A percentile compares a stretch with the other conserved stretches of the same genome.
Conservation (phyloP, 1,140 invertebrate species). For the Drosophila littoralis region DNA sequence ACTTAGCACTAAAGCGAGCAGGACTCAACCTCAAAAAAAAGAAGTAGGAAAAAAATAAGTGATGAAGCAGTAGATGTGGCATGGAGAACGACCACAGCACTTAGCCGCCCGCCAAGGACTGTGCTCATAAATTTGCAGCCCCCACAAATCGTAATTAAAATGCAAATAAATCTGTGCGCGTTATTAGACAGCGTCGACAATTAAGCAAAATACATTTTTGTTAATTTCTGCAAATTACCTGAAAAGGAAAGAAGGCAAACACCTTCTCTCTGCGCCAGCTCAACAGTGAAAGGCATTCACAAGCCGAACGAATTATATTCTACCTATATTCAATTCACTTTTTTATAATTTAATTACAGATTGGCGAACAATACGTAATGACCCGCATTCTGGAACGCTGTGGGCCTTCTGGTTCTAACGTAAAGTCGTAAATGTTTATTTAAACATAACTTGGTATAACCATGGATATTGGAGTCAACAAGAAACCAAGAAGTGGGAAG, state of each 20-base stretch:
- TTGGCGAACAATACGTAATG: too few species aligned
- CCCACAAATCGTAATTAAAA: slow-evolving; percentile 74
- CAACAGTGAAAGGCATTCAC: slow-evolving; percentile 5
- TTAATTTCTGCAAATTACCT: slow-evolving; percentile 63
- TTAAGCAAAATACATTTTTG: slow-evolving; percentile 32
- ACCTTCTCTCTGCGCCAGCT: background rate
- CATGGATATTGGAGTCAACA: too few species aligned
- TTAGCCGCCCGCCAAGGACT: slow-evolving; percentile 4
- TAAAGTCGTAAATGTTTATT: too few species aligned
- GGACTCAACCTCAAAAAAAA: slow-evolving; percentile 27
- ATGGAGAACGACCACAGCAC: background rate
- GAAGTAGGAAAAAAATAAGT: slow-evolving; percentile 6
- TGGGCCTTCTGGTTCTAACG: too few species aligned
- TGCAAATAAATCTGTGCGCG: slow-evolving; percentile 72
- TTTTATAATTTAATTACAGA: too few species aligned
- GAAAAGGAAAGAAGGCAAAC: background rate
- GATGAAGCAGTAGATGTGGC: background rate
- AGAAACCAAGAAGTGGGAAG: too few species aligned
- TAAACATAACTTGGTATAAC: too few species aligned
- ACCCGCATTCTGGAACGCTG: too few species aligned
- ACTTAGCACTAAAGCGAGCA: slow-evolving; percentile 72
- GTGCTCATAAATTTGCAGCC: slow-evolving; percentile 36
- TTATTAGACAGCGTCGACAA: slow-evolving; percentile 38
- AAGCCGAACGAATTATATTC: too few species aligned
- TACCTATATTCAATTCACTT: too few species aligned